Base-by-base conservation (phyloP, 2,888 invertebrate genomes). In the Eupeodes luniger region DNA sequence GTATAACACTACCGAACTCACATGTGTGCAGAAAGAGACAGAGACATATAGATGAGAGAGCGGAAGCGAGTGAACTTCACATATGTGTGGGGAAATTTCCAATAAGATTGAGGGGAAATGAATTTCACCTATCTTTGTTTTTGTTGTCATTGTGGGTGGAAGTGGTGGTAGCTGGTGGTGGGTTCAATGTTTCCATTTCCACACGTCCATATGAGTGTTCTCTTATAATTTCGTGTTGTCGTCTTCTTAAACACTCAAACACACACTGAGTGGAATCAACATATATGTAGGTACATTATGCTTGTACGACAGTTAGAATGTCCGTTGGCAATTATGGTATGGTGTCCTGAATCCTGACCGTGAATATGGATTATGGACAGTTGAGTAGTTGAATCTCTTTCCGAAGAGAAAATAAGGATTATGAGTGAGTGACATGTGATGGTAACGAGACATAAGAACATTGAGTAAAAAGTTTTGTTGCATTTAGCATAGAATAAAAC, bases 31-130 rank as follows among this genome's bases (percentile, higher is more conserved):
- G 75, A 81, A 74, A 67, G 85, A 78, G 88, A 81, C 47, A 27
- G 49, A 62, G 34, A 2, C 57, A 59, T 57, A 6, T 19, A 7
- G 5, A 55, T n/a, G 27, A 14, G n/a, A 3, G 0, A n/a, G 14
- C 16, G 11, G 67, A 67, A 62, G 70, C 36, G 44, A 67, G 27
- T 53, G 55, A 34, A n/a, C 9, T 40, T n/a, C 51, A 67, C 14
- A 12, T n/a, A 19, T 7, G 36, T 87, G n/a, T 59, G 88, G 88
- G 75, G 61, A 86, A 76, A 40, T 78, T 88, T 88, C 88, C 88
- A 88, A 88, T 78, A 78, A 64, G 74, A 84, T 77, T 81, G 49
- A 85, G 85, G 88, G 85, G 85, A 78, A 88, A 16, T 27, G 10
- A 34, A 70, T 59, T 55, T 69, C 57, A 74, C 80, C 57, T 64